These are phyloP conservation scores for Mesaphorura yosii DNA, from an alignment of 1,140 invertebrate genomes.

Conservation along the genomic window DNA sequence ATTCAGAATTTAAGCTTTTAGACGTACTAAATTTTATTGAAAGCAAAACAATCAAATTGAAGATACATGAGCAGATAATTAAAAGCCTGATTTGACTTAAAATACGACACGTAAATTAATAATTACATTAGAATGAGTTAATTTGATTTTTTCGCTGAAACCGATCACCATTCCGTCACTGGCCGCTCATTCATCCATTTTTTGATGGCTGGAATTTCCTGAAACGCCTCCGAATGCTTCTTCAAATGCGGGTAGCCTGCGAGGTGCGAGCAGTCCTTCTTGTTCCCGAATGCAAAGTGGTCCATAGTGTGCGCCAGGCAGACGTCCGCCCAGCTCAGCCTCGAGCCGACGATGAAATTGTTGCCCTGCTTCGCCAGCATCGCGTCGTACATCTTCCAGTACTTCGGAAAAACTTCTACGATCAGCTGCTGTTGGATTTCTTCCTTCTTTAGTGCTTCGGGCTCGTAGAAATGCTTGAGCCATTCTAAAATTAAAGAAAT, in stretches of 20 bases:
- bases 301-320: conserved; percentile 12
- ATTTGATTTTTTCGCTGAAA: too few species aligned
- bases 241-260: conserved; percentile 14
- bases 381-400: conserved; percentile 45
- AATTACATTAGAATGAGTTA: too few species aligned
- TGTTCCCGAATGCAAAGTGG: conserved; percentile 6
- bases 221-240: conserved; percentile 3
- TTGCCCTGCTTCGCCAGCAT: conserved; percentile 44
- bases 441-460: conserved; percentile 13
- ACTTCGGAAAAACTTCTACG: conserved; percentile 29
- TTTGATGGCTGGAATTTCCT: neutral
- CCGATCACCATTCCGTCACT: conserved; percentile 18
- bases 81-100: too few species aligned
- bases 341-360: conserved; percentile 42
- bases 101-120: too few species aligned
- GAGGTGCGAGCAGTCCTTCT: neutral
- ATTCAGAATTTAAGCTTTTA: too few species aligned
- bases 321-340: conserved; percentile 35
- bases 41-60: too few species aligned
- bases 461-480: conserved; percentile 4
- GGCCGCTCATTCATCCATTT: neutral
- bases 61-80: too few species aligned
- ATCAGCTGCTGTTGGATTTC: conserved; percentile 8
- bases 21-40: too few species aligned
- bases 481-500: conserved; percentile 8